Evolutionary conservation across 2,113 vertebrate genomes (phyloP).

Genomic region (Cyprinodon brontotheroides): DNA sequence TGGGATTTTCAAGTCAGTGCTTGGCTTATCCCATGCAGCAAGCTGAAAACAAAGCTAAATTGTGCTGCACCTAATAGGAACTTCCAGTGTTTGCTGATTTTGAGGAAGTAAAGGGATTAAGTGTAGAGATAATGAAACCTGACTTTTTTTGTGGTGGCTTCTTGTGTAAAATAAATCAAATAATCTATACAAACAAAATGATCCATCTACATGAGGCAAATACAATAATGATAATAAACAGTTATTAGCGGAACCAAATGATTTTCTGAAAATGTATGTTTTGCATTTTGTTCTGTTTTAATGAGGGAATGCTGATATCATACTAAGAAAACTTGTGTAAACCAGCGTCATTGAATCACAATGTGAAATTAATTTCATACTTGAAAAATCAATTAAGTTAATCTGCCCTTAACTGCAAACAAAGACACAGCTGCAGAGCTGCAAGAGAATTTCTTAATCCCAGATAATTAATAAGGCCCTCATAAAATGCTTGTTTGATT

Average conservation of each 20-base stretch:
- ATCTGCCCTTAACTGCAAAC: conserved; percentile 72
- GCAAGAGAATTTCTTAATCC: conserved; percentile 72
- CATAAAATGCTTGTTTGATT: conserved; percentile 64
- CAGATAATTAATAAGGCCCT: conserved; percentile 76
- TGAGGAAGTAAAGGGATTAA: background rate
- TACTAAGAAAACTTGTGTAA: conserved; percentile 37
- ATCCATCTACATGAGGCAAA: conserved; percentile 3
- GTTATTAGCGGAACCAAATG: conserved; percentile 31
- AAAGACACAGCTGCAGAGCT: conserved; percentile 53
- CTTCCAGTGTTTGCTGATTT: background rate
- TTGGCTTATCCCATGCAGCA: conserved; percentile 22
- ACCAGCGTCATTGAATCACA: conserved; percentile 53
- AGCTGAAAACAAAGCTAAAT: conserved; percentile 9
- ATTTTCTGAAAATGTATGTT: conserved; percentile 20
- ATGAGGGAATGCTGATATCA: conserved; percentile 44
- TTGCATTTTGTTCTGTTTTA: conserved; percentile 32
- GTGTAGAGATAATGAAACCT: background rate
- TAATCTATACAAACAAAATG: conserved; percentile 1
- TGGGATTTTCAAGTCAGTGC: conserved; percentile 28
- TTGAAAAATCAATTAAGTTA: conserved; percentile 77
- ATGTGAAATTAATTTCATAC: conserved; percentile 73
- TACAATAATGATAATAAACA: background rate
- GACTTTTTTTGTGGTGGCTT: background rate
- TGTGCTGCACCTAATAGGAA: background rate
- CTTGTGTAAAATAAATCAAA: background rate